Percentiles rank a stretch among this genome's conserved stretches.
These are phyloP conservation scores for Heterocephalus glaber DNA, from an alignment of 2,113 vertebrate species.

Conservation along the genomic window DNA sequence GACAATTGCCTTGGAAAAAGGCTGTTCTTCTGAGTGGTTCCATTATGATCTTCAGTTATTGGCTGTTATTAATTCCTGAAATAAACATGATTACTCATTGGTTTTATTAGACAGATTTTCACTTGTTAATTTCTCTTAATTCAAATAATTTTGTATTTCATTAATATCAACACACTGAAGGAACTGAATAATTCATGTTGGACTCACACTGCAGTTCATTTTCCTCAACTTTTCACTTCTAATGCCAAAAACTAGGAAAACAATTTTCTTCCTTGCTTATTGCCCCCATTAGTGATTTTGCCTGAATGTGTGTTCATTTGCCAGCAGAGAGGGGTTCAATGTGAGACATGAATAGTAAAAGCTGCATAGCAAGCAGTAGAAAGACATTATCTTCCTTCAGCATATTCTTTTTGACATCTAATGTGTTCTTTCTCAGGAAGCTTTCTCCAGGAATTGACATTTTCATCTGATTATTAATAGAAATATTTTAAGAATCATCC, in stretches of 20 bases:
- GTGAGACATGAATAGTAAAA: conserved; percentile 68
- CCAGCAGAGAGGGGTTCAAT: not conserved
- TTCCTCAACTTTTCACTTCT: conserved; percentile 65
- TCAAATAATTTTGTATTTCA: conserved; percentile 93
- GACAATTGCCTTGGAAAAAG: conserved; percentile 83
- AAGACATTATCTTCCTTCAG: not conserved
- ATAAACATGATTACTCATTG: conserved; percentile 87
- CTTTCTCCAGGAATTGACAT: not conserved
- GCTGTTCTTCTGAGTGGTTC: conserved; percentile 87
- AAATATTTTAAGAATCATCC: not conserved
- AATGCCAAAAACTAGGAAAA: conserved; percentile 67
- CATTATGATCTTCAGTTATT: conserved; percentile 84
- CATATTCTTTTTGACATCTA: not conserved
- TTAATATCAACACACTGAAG: conserved; percentile 93
- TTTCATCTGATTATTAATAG: not conserved
- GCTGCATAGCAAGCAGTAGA: not conserved
- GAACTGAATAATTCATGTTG: conserved; percentile 88
- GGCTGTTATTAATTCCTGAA: conserved; percentile 89
- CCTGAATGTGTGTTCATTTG: not conserved
- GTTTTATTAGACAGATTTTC: conserved; percentile 89
- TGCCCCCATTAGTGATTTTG: conserved; percentile 52
- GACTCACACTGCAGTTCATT: conserved; percentile 64
- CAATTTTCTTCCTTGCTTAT: not conserved
- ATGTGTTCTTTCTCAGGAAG: not conserved
- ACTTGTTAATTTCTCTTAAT: conserved; percentile 93